phyloP scores from a whole-genome alignment of 2,888 invertebrate genomes.

The Nemoura dubitans region DNA sequence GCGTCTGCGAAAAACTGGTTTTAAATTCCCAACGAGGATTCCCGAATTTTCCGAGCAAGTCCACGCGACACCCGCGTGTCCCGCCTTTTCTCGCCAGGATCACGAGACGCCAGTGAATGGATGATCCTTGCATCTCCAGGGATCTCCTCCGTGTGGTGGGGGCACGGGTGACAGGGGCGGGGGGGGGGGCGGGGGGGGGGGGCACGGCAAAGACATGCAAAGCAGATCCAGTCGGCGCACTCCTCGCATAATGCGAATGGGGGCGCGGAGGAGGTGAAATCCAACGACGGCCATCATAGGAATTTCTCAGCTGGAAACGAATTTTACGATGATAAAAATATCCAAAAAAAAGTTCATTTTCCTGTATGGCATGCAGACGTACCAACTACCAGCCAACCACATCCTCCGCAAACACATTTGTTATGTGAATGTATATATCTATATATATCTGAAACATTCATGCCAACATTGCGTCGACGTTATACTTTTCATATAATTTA shows the following conservation, averaged over 20 bases:
- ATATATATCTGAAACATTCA: constrained; percentile 23
- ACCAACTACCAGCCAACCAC: constrained; percentile 24
- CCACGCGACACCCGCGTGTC: neutral
- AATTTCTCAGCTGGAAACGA: constrained; percentile 46
- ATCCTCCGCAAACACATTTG: constrained; percentile 34
- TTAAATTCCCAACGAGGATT: too few species aligned
- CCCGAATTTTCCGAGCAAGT: too few species aligned
- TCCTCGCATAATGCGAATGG: neutral
- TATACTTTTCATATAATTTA: constrained; percentile 25
- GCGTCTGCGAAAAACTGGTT: too few species aligned
- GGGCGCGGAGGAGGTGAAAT: neutral
- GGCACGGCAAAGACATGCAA: constrained; percentile 45
- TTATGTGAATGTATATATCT: constrained; percentile 2
- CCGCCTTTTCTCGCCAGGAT: neutral
- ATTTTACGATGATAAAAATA: constrained; percentile 24
- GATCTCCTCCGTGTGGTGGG: neutral
- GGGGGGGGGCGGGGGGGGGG: neutral
- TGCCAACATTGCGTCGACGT: constrained; percentile 17
- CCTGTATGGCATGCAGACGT: constrained; percentile 18
- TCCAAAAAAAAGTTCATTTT: constrained; percentile 34
- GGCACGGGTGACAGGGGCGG: neutral
- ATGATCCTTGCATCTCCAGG: constrained; percentile 16
- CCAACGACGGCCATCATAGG: constrained; percentile 46
- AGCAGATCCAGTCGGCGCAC: constrained; percentile 16
- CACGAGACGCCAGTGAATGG: neutral